Conservation (phyloP, 2,113 vertebrate genomes). For the Mus spicilegus region DNA sequence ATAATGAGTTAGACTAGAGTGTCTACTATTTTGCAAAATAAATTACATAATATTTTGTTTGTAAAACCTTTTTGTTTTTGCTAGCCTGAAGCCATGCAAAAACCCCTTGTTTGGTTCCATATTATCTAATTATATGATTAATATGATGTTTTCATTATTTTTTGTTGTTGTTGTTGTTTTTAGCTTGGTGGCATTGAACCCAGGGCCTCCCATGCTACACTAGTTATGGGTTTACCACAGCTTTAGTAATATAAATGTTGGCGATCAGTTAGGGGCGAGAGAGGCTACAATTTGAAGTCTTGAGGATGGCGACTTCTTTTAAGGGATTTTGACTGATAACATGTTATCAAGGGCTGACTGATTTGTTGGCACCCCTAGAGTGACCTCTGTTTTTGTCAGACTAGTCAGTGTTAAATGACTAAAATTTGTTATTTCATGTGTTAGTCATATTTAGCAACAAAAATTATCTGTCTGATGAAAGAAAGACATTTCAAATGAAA, state of each 20-base stretch:
- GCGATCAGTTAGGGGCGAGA: background rate
- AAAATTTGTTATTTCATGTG: conserved; percentile 4
- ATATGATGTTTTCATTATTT: background rate
- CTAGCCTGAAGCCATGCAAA: conserved; percentile 26
- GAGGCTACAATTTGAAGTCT: conserved; percentile 8
- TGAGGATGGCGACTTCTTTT: conserved; percentile 13
- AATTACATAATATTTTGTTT: conserved; percentile 34
- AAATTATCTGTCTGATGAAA: conserved; percentile 31
- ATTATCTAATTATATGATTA: background rate
- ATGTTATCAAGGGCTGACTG: background rate
- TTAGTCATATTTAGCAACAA: conserved; percentile 29
- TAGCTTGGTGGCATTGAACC: background rate
- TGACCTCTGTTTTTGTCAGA: background rate
- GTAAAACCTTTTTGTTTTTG: conserved; percentile 14
- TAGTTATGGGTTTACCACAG: background rate
- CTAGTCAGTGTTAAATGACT: conserved; percentile 46
- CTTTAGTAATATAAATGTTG: conserved; percentile 2
- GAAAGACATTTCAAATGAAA: conserved; percentile 64
- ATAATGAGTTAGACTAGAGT: conserved; percentile 6
- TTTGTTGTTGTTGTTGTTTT: background rate
- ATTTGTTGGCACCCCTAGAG: background rate
- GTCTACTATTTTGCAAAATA: conserved; percentile 16
- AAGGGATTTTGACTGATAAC: conserved; percentile 22
- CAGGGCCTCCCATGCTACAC: background rate
- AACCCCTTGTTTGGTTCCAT: conserved; percentile 6